Percentiles rank a stretch among this genome's conserved stretches.
Conservation (phyloP, 2,113 vertebrate species). For the Hemibagrus wyckioides region DNA sequence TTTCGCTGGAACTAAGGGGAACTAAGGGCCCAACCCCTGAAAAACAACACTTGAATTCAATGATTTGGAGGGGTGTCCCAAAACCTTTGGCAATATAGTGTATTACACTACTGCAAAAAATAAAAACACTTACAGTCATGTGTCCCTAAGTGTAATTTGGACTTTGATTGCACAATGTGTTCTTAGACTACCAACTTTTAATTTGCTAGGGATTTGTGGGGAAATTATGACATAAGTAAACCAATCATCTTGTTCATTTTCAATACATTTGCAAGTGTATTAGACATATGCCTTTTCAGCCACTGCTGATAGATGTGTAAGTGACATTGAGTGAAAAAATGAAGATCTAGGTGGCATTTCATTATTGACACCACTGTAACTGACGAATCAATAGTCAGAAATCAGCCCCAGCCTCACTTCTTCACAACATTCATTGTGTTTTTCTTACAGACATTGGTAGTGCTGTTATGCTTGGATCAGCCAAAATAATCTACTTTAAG, state of each 20-base stretch:
- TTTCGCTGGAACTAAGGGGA: too few species aligned
- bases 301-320: background rate
- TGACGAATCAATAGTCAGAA: background rate
- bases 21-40: too few species aligned
- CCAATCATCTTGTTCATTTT: background rate
- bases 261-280: background rate
- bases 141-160: background rate
- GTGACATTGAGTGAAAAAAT: background rate
- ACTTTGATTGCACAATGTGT: background rate
- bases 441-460: background rate
- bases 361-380: background rate
- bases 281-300: background rate
- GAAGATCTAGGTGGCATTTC: background rate
- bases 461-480: background rate
- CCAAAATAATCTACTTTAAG: background rate
- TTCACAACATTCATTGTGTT: background rate
- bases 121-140: background rate
- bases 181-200: background rate
- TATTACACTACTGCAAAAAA: background rate
- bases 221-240: background rate
- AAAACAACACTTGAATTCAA: too few species aligned
- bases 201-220: background rate
- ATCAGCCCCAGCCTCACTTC: background rate
- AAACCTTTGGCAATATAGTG: too few species aligned
- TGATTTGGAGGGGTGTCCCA: too few species aligned